Conservation (phyloP, 2,797 vertebrate species). For the Melanotaenia pygmaea region DNA sequence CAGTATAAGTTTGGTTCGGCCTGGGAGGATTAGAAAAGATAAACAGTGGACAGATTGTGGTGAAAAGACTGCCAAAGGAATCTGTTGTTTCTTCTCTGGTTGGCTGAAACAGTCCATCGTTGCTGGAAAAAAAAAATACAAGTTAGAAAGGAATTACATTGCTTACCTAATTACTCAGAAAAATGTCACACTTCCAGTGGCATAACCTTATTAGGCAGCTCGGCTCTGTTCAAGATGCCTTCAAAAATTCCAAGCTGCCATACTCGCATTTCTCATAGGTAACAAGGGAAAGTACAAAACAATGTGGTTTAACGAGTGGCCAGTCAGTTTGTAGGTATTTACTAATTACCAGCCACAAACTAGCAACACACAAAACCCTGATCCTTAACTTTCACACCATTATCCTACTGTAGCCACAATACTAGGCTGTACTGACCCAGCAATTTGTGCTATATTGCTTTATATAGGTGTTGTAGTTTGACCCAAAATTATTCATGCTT, state of each 20-base stretch:
- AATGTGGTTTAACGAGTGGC: conserved; percentile 25
- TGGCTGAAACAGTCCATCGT: conserved; percentile 8
- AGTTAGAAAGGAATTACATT: conserved; percentile 3
- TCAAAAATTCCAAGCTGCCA: conserved; percentile 15
- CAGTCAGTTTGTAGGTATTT: conserved; percentile 15
- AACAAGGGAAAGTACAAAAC: conserved; percentile 18
- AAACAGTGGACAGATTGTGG: conserved; percentile 46
- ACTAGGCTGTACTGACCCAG: not conserved
- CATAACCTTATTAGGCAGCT: not conserved
- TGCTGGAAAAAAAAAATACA: conserved; percentile 3
- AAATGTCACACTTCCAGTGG: conserved; percentile 15
- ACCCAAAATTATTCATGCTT: too few species aligned
- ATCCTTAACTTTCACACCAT: not conserved
- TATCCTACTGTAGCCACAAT: not conserved
- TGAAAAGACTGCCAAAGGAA: conserved; percentile 32
- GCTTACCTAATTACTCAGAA: not conserved
- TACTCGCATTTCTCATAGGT: conserved; percentile 14
- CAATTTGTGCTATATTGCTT: not conserved
- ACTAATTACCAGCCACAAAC: conserved; percentile 18
- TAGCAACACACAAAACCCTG: not conserved
- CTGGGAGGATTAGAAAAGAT: conserved; percentile 48
- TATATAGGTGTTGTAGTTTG: not conserved
- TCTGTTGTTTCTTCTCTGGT: conserved; percentile 22
- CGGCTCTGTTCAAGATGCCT: conserved; percentile 7
- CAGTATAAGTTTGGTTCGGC: conserved; percentile 41